A percentile compares a stretch with the other conserved stretches of the same genome.
Conservation (phyloP, 1,140 invertebrate genomes). For the Archivesica marissinica region DNA sequence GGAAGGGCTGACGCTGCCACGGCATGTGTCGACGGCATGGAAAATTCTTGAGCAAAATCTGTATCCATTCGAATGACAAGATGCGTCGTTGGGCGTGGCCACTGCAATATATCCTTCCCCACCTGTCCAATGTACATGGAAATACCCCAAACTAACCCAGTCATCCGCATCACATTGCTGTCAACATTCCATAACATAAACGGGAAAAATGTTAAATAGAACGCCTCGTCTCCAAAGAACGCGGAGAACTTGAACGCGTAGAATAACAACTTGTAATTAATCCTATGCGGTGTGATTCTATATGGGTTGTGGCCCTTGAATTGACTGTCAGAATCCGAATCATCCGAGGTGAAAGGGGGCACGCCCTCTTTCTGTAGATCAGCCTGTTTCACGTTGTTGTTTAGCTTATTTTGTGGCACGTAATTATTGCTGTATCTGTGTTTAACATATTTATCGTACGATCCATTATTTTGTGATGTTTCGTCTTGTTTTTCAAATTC, state of each 20-base stretch:
- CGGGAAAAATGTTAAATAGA: slow-evolving; percentile 91
- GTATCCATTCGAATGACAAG: slow-evolving; percentile 92
- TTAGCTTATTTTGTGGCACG: slow-evolving; percentile 9
- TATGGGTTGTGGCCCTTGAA: neutral
- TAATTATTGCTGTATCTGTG: slow-evolving; percentile 40
- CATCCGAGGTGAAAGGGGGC: slow-evolving; percentile 52
- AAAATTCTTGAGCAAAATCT: slow-evolving; percentile 94
- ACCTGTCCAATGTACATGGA: slow-evolving; percentile 91
- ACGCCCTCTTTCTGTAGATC: slow-evolving; percentile 56
- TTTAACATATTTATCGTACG: slow-evolving; percentile 39
- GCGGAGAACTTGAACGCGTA: slow-evolving; percentile 93
- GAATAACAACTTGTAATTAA: slow-evolving; percentile 93
- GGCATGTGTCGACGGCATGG: slow-evolving; percentile 97
- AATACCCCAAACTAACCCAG: slow-evolving; percentile 93
- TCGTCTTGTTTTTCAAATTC: slow-evolving; percentile 6
- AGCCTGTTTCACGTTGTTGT: neutral
- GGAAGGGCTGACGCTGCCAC: slow-evolving; percentile 95
- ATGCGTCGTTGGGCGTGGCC: slow-evolving; percentile 91
- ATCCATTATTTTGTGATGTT: neutral
- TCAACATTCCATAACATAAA: slow-evolving; percentile 96
- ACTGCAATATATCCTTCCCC: slow-evolving; percentile 92
- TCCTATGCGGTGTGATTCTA: slow-evolving; percentile 73
- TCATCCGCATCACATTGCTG: slow-evolving; percentile 83
- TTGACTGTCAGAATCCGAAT: slow-evolving; percentile 55
- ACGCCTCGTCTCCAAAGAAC: slow-evolving; percentile 93